Base-by-base conservation (phyloP, 2,797 vertebrate species). In the Pseudochaenichthys georgianus region DNA sequence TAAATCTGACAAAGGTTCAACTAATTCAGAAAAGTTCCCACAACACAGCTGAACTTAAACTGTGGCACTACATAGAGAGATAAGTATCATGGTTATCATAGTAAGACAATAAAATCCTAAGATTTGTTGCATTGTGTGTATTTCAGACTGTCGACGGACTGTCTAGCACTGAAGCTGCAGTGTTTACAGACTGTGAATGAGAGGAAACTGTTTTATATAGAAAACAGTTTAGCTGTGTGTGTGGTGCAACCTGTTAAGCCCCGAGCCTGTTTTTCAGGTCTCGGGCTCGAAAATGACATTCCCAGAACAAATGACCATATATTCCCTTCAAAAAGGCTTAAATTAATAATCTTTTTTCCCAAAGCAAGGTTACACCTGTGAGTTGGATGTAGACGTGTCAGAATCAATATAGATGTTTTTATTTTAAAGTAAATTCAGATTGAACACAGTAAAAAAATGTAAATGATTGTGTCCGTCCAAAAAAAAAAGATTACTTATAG, bases 191-290 rank as follows among this genome's bases (percentile, higher is more conserved):
- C 11, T 38, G 61, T 91, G 90, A 94, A 94, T 91, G 82, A 88
- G 23, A 81, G 93, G 93, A 93, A 94, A 73, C 81, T 9, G 70
- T 75, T 88, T 38, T 86, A 81, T 83, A 75, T 88, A 88, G 80
- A 58, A 41, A 70, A 57, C 41, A 0, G 15, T 72, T 85, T 85
- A 80, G 77, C 54, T 17, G 17, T 45, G 50, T 69, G 66, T 69
- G 66, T 73, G 79, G 62, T 74, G 34, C 42, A 70, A 23, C 23
- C 23, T 23, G 23, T 23, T 23, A 23, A 23, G 23, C 23, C 0
- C 23, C 23, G 23, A 23, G 23, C 23, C 23, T 23, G 23, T 23
- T 23, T 2, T 23, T 23, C 23, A 23, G 23, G 23, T 23, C 23
- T 23, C 23, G 23, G 23, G 23, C 23, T 23, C 23, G 23, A 23